phyloP scores from a whole-genome alignment of 2,113 vertebrate genomes.

The Rhinolophus sinicus region DNA sequence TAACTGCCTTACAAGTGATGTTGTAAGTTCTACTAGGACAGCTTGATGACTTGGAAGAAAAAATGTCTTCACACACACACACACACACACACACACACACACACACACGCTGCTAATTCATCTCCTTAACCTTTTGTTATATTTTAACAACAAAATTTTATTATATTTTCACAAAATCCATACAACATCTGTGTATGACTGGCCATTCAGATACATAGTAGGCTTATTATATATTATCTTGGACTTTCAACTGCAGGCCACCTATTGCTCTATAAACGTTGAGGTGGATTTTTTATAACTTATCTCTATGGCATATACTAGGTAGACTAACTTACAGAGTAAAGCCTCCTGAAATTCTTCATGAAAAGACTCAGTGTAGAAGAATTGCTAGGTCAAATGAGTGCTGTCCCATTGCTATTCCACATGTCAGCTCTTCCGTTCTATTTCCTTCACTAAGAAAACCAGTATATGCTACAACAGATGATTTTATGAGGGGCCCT shows the following conservation, averaged over 20 bases:
- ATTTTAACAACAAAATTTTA: not conserved
- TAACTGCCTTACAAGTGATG: not conserved
- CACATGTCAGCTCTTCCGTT: not conserved
- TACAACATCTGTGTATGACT: not conserved
- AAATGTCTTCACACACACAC: not conserved
- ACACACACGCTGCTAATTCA: not conserved
- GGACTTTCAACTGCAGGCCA: not conserved
- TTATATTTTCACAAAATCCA: slow-evolving; percentile 23
- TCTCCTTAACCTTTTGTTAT: not conserved
- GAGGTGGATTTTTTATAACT: not conserved
- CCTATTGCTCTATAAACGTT: not conserved
- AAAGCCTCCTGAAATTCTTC: not conserved
- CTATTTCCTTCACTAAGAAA: slow-evolving; percentile 24
- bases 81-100: not conserved
- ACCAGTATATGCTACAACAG: not conserved
- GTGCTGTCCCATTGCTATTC: not conserved
- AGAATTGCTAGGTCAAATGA: not conserved
- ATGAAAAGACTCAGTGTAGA: not conserved
- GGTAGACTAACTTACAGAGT: not conserved
- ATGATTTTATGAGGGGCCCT: not conserved
- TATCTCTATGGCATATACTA: not conserved
- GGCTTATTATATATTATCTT: not conserved
- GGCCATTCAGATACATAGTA: not conserved
- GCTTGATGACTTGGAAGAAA: not conserved
- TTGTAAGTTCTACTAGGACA: not conserved